Percentiles rank a stretch among this genome's conserved stretches.
These are phyloP conservation scores for Strongylocentrotus purpuratus DNA, from an alignment of 35 echinoderm and acorn worm species.

Conservation along the genomic window DNA sequence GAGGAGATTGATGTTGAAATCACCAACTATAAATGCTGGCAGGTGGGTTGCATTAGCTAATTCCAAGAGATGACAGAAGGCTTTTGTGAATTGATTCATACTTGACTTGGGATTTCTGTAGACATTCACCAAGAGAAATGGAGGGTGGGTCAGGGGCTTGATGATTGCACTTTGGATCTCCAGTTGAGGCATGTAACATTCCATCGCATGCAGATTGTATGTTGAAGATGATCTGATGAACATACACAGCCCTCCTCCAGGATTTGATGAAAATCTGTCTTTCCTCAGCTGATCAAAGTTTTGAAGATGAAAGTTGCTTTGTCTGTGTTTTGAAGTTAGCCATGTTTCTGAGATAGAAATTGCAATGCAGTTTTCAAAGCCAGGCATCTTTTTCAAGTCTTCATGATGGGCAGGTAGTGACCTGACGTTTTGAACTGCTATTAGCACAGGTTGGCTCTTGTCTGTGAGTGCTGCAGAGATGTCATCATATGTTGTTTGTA, in stretches of 20 bases:
- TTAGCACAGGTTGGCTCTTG: neutral
- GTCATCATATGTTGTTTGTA: neutral
- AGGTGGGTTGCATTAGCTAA: neutral
- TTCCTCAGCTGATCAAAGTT: neutral
- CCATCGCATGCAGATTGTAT: neutral
- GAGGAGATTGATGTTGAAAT: constrained; percentile 19
- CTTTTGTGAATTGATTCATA: neutral
- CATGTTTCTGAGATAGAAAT: constrained; percentile 60
- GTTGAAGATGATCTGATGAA: neutral
- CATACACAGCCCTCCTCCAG: neutral
- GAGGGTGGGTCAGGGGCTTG: neutral
- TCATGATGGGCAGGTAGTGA: too few species aligned
- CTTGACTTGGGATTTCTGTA: constrained; percentile 5
- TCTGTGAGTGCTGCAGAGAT: neutral
- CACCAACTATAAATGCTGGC: neutral
- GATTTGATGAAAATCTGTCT: neutral
- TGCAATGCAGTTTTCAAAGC: neutral
- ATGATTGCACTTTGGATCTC: neutral
- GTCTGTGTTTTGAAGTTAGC: neutral
- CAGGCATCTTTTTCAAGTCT: too few species aligned
- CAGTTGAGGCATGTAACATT: neutral
- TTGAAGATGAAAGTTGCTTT: neutral
- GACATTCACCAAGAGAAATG: neutral
- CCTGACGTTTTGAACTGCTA: too few species aligned
- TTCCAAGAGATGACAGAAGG: neutral